Evolutionary conservation across 2,113 vertebrate genomes (phyloP).

Genomic region (Platanista minor): DNA sequence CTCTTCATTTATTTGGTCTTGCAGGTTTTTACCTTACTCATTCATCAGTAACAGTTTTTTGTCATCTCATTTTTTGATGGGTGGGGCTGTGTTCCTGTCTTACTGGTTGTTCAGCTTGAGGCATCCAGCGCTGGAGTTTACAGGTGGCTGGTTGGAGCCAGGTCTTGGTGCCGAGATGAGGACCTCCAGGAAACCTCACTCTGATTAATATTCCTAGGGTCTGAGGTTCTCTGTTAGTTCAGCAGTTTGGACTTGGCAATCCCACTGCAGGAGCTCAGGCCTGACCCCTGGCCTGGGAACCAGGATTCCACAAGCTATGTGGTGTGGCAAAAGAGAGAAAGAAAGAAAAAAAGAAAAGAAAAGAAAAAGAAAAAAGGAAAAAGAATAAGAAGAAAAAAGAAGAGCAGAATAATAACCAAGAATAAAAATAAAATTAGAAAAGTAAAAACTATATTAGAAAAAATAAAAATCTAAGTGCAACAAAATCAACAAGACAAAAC

Average conservation of each 20-base stretch:
- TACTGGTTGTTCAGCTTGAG: not conserved
- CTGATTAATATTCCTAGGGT: not conserved
- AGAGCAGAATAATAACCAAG: not conserved
- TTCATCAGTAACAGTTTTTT: not conserved
- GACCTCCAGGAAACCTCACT: not conserved
- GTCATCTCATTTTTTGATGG: not conserved
- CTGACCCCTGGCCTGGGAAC: not conserved
- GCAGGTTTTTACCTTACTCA: too few relatives aligned
- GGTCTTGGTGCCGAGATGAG: not conserved
- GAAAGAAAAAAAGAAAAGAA: not conserved
- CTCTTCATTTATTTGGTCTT: too few relatives aligned
- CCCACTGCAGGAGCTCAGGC: not conserved
- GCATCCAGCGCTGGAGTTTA: not conserved
- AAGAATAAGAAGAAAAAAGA: not conserved
- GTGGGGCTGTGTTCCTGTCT: not conserved
- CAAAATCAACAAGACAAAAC: not conserved
- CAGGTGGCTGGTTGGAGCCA: not conserved
- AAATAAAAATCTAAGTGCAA: not conserved
- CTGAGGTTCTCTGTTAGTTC: not conserved
- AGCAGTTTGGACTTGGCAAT: not conserved
- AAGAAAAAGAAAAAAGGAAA: accelerated
- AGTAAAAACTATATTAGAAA: not conserved
- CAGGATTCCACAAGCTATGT: not conserved
- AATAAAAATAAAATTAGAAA: not conserved
- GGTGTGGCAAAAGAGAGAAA: not conserved